These are phyloP conservation scores for Dendrolimus punctatus DNA, from an alignment of 1,140 invertebrate genomes.

Conservation along the genomic window DNA sequence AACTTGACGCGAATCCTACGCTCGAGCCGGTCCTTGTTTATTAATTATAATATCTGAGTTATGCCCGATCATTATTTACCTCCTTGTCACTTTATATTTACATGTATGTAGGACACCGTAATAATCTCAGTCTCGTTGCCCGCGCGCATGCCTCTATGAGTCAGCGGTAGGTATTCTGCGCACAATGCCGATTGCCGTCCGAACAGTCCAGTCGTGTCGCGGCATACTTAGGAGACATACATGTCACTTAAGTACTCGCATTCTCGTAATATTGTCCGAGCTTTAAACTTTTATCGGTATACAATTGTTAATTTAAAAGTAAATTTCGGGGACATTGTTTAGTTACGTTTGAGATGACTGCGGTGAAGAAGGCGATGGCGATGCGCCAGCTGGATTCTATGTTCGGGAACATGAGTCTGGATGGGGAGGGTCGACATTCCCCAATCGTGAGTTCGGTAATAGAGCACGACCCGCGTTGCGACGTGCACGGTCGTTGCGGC, in stretches of 20 bases:
- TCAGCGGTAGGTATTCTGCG: conserved; percentile 54
- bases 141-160: conserved; percentile 56
- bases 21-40: conserved; percentile 35
- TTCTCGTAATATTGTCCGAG: conserved; percentile 23
- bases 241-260: conserved; percentile 41
- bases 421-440: conserved; percentile 57
- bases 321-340: conserved; percentile 13
- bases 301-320: conserved; percentile 35
- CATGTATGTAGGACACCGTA: conserved; percentile 48
- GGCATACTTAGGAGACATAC: conserved; percentile 62
- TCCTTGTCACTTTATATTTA: conserved; percentile 54
- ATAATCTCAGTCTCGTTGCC: conserved; percentile 50
- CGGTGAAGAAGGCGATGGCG: conserved; percentile 75
- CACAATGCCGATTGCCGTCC: conserved; percentile 64
- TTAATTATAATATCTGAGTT: conserved; percentile 38
- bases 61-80: conserved; percentile 53
- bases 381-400: conserved; percentile 81
- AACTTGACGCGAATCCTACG: conserved; percentile 41
- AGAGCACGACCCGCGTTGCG: conserved; percentile 75
- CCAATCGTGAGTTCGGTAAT: conserved; percentile 70
- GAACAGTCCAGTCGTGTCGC: conserved; percentile 60
- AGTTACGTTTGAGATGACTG: conserved; percentile 49
- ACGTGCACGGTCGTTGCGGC: conserved; percentile 78
- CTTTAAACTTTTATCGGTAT: conserved; percentile 16
- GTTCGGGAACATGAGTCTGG: conserved; percentile 77